phyloP scores from a whole-genome alignment of 2,888 invertebrate genomes.

The Caenorhabditis panamensis region DNA sequence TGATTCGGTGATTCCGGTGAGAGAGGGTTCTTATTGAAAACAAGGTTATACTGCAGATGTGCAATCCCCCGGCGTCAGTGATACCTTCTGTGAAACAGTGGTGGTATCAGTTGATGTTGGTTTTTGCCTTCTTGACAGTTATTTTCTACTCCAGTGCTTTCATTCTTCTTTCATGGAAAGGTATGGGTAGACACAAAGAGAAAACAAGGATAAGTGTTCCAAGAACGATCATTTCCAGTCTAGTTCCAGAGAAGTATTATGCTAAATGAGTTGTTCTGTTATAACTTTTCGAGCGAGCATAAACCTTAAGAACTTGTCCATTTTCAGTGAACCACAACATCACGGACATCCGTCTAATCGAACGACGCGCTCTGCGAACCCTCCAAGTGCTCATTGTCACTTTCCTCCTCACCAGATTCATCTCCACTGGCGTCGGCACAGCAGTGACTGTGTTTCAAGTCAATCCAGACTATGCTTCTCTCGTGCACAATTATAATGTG shows the following conservation, averaged over 20 bases:
- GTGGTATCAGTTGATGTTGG: constrained; percentile 42
- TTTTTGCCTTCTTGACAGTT: constrained; percentile 30
- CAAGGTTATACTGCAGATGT: constrained; percentile 34
- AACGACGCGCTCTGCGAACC: constrained; percentile 32
- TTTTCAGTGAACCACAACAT: constrained; percentile 24
- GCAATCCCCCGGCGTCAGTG: constrained; percentile 39
- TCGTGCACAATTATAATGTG: constrained; percentile 45
- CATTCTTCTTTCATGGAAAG: constrained; percentile 30
- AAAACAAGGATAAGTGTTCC: background rate
- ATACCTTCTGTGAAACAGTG: constrained; percentile 11
- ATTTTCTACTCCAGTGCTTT: constrained; percentile 40
- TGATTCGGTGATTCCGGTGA: constrained; percentile 12
- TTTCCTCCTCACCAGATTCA: constrained; percentile 41
- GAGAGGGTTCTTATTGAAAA: too few relatives aligned
- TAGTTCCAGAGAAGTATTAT: background rate
- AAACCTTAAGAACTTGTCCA: too few relatives aligned
- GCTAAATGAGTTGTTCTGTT: too few relatives aligned
- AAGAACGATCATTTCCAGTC: background rate
- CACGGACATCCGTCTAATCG: constrained; percentile 40
- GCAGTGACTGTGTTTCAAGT: constrained; percentile 15
- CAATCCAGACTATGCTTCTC: constrained; percentile 14
- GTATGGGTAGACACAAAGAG: background rate
- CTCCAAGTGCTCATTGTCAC: constrained; percentile 41
- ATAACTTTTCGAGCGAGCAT: too few relatives aligned
- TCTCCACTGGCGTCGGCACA: constrained; percentile 28